Conservation (phyloP, 2,888 invertebrate species). For the Phymatocera aterrima region DNA sequence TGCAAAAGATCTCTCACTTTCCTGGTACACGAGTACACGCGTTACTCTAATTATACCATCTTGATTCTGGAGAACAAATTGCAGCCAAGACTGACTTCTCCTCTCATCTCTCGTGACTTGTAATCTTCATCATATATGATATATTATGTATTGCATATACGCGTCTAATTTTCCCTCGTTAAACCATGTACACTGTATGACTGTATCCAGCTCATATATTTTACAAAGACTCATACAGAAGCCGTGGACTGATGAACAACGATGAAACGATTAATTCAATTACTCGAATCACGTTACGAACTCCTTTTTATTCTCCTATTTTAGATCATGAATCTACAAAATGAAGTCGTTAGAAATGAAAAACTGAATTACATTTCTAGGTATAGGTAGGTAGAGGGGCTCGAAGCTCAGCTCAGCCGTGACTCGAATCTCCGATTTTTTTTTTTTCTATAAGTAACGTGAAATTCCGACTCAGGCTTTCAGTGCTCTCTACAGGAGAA, state of each 20-base stretch:
- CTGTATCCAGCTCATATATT: background rate
- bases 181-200: background rate
- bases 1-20: conserved; percentile 13
- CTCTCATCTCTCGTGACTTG: background rate
- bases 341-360: too few relatives aligned
- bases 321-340: background rate
- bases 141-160: background rate
- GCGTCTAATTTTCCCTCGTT: background rate
- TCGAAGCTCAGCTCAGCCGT: too few relatives aligned
- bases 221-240: background rate
- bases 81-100: background rate
- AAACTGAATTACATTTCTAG: too few relatives aligned
- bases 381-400: too few relatives aligned
- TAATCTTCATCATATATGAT: too few relatives aligned
- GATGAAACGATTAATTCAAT: background rate
- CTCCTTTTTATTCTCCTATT: background rate
- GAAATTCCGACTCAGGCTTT: too few relatives aligned
- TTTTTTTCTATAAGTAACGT: background rate
- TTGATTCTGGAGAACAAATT: background rate
- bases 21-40: conserved; percentile 10
- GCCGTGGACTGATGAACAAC: background rate
- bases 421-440: background rate
- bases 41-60: conserved; percentile 1
- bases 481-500: too few relatives aligned
- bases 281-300: background rate